Base-by-base conservation (phyloP, 1,140 invertebrate genomes). In the Euwallacea fornicatus region DNA sequence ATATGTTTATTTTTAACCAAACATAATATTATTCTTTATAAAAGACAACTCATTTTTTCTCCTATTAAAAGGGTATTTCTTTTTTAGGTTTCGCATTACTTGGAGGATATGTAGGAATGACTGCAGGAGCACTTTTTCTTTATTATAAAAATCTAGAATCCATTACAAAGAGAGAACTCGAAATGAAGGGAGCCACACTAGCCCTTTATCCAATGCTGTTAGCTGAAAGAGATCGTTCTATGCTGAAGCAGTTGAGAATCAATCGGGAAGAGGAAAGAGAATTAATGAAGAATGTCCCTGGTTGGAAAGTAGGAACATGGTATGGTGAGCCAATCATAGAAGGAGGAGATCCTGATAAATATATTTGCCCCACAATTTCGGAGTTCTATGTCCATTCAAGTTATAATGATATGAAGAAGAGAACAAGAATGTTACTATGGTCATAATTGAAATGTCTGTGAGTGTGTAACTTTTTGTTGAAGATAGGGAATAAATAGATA, bases 291-390 rank as follows among this genome's bases (percentile, higher is more conserved):
- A 88, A 96, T 82, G 91, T 94, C 4, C 89, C 90, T 68, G 92
- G 91, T 76, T 97, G 95, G 95, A 88, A 90, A 83, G 89, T 93
- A 21, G 95, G 95, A 11, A 97, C 92, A 7, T 92, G 87, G 77
- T 95, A 90, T 75, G 93, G 93, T 8, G 89, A 94, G 79, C 90
- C 89, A 55, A 82, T 96, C 43, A 97, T 87, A 83, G 77, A 79
- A 10, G 86, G 84, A 11, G 63, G 81, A 16, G 77, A 81, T 7
- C 74, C 82, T 41, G 83, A 86, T 72, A 83, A 85, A 7, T 85
- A 92, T 11, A 80, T 90, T 7, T 82, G 87, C 69, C 88, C 89
- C 8, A 82, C 81, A 50, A 84, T 86, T 75, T 81, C 85, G 68
- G 93, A 94, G 80, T 94, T 89, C 80, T 92, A 89, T 75, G 88